phyloP scores from a whole-genome alignment of 2,888 invertebrate species.

The Osmoderma eremita region DNA sequence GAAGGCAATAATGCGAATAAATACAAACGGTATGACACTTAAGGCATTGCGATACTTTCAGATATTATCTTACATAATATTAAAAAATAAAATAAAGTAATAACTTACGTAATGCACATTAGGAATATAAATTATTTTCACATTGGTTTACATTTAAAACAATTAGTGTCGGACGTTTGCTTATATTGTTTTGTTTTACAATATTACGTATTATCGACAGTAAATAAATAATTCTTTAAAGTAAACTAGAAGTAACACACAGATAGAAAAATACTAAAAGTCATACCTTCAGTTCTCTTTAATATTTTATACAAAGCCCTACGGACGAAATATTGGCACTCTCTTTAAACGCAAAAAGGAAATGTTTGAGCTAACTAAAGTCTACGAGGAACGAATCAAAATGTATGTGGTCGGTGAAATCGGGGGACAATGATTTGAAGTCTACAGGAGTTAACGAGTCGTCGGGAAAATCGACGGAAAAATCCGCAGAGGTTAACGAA shows the following conservation, averaged over 20 bases:
- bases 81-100: conserved; percentile 4
- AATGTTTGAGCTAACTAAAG: conserved; percentile 52
- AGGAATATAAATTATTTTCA: conserved; percentile 35
- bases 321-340: conserved; percentile 35
- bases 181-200: conserved; percentile 35
- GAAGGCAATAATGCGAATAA: conserved; percentile 14
- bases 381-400: conserved; percentile 60
- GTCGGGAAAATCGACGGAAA: conserved; percentile 60
- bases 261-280: conserved; percentile 2
- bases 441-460: conserved; percentile 60
- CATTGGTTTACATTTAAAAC: conserved; percentile 31
- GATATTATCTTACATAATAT: conserved; percentile 14
- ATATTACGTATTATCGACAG: conserved; percentile 42
- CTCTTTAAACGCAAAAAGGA: conserved; percentile 4
- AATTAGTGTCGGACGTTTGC: conserved; percentile 5
- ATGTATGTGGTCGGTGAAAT: conserved; percentile 58
- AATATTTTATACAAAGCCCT: conserved; percentile 37
- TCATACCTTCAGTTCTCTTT: conserved; percentile 6
- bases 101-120: conserved; percentile 10
- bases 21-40: conserved; percentile 18
- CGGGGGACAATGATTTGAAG: conserved; percentile 59
- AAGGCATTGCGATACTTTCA: conserved; percentile 4
- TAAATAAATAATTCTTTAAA: conserved; percentile 41
- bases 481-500: conserved; percentile 60
- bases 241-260: conserved; percentile 24